Conservation (phyloP, 2,888 invertebrate genomes). For the Hypomecis punctinalis region DNA sequence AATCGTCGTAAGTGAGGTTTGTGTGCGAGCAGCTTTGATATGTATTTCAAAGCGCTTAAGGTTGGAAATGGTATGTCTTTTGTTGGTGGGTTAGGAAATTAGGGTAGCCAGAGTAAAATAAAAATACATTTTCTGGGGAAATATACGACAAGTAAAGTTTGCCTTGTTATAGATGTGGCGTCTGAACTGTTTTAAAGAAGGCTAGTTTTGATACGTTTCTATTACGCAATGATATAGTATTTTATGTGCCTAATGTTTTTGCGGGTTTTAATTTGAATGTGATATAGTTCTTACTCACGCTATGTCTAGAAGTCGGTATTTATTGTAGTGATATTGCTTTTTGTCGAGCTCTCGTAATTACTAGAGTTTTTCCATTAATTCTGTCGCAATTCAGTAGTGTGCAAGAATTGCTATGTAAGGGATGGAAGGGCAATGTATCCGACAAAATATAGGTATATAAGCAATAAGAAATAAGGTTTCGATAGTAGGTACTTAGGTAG, state of each 20-base stretch:
- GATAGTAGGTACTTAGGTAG: no score
- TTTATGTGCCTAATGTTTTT: not conserved
- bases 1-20: constrained; percentile 55
- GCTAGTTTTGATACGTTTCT: constrained; percentile 43
- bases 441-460: no score
- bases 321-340: no score
- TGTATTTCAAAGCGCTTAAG: constrained; percentile 29
- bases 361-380: no score
- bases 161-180: constrained; percentile 65
- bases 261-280: no score
- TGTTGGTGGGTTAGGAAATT: constrained; percentile 51
- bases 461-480: no score
- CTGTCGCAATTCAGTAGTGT: no score
- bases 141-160: constrained; percentile 83
- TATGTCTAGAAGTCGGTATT: no score
- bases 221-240: not conserved
- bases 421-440: no score
- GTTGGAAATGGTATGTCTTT: constrained; percentile 42
- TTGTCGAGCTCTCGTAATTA: no score
- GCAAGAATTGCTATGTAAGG: no score
- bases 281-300: no score
- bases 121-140: constrained; percentile 82
- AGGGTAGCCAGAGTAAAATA: constrained; percentile 70
- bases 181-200: constrained; percentile 81
- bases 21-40: constrained; percentile 40